Evolutionary conservation across 2,888 invertebrate species (phyloP), one percentile per base, ranked within the genome.

Genomic region (Lepidocyrtoides sp.): DNA sequence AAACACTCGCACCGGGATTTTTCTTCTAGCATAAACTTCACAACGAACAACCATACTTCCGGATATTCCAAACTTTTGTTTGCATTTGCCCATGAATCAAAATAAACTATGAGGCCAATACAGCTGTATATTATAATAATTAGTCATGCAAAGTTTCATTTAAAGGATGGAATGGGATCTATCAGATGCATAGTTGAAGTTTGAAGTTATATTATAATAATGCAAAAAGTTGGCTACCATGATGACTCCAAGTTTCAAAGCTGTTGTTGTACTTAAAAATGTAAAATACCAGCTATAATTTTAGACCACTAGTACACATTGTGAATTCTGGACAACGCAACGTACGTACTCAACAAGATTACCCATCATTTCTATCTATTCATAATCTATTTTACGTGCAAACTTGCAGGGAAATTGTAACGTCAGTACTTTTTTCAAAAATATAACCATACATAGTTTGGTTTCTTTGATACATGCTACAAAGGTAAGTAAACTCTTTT

Each of bases 111-210:
- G n/a, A n/a, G n/a, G n/a, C n/a, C n/a, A n/a, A n/a, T n/a, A n/a
- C n/a, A n/a, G n/a, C n/a, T n/a, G n/a, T n/a, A n/a, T n/a, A n/a
- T 12, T 44, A 14, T 8, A 12, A 44, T 54, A 54, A 54, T 57
- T 23, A 57, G 23, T 57, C 57, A 8, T 20, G 8, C 20, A 23
- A n/a, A 57, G 57, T 57, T 57, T n/a, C n/a, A n/a, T n/a, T n/a
- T n/a, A n/a, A 7, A 1, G 54, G 17, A 20, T 54, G 17, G 54
- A 54, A 54, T 54, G 54, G 17, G 4, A 54, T 54, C 20, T 17
- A 54, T 54, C n/a, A 51, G 54, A 57, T 57, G 57, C 57, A 57
- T 57, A 57, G 57, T 54, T 54, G 1, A 12, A 54, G 17, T 54
- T 54, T 8, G 7, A 2, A 14, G 2, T 14, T 2, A 51, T 8